A percentile compares a stretch with the other conserved stretches of the same genome.
These are phyloP conservation scores for Limenitis camilla DNA, from an alignment of 2,888 invertebrate species.

Conservation along the genomic window DNA sequence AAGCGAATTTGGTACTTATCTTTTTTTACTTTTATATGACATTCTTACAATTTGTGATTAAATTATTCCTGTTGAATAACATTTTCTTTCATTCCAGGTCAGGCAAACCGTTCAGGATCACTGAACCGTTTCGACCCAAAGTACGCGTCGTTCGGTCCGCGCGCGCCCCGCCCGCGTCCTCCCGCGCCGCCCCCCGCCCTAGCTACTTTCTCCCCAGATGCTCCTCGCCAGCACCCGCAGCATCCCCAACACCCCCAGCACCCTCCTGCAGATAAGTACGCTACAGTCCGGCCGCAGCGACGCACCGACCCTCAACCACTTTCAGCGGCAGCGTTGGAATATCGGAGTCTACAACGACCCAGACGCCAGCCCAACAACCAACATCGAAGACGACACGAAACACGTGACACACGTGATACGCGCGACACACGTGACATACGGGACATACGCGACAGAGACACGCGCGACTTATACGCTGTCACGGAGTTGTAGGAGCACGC, in stretches of 20 bases:
- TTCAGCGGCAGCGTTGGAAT: conserved; percentile 71
- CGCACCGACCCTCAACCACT: conserved; percentile 69
- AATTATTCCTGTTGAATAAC: too few relatives aligned
- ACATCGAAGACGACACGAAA: conserved; percentile 31
- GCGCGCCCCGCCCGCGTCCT: conserved; percentile 63
- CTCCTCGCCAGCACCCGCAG: conserved; percentile 25
- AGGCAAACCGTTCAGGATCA: conserved; percentile 56
- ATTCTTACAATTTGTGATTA: too few relatives aligned
- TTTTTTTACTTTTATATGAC: too few relatives aligned
- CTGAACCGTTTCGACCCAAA: conserved; percentile 77
- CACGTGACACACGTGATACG: conserved; percentile 17
- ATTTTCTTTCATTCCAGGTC: conserved; percentile 34
- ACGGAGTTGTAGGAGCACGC: conserved; percentile 57
- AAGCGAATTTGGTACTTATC: conserved; percentile 26
- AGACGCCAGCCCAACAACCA: conserved; percentile 41
- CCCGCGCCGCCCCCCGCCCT: conserved; percentile 54
- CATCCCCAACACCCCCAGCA: conserved; percentile 6
- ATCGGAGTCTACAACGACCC: conserved; percentile 75
- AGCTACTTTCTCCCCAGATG: conserved; percentile 44
- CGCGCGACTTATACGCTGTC: conserved; percentile 81
- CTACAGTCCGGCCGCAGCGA: conserved; percentile 57
- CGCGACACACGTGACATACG: conserved; percentile 13
- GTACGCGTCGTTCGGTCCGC: conserved; percentile 72
- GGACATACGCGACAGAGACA: conserved; percentile 25
- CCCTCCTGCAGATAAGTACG: conserved; percentile 36